Conservation (phyloP, 2,797 vertebrate genomes). For the Huso huso region DNA sequence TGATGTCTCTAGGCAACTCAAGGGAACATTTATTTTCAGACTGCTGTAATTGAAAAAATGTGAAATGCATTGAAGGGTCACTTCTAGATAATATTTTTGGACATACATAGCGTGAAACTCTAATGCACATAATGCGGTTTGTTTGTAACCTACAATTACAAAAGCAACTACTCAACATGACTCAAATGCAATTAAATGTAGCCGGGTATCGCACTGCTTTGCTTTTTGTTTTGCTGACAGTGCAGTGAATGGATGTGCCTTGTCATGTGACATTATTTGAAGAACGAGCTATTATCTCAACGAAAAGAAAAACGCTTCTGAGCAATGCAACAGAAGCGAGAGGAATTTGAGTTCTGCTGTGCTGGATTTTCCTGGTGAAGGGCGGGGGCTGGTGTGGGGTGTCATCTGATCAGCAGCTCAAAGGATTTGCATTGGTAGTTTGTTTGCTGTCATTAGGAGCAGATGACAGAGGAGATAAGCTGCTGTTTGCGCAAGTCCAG, state of each 20-base stretch:
- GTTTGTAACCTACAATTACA: too few relatives aligned
- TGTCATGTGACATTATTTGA: conserved; percentile 56
- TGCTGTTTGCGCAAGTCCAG: conserved; percentile 47
- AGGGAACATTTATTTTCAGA: too few relatives aligned
- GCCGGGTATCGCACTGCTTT: too few relatives aligned
- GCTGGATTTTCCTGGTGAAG: conserved; percentile 49
- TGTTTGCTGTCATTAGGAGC: conserved; percentile 67
- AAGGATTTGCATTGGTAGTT: conserved; percentile 63
- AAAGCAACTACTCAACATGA: too few relatives aligned
- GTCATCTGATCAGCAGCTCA: conserved; percentile 65
- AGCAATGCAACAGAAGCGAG: conserved; percentile 62
- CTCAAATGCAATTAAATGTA: too few relatives aligned
- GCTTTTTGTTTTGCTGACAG: background rate
- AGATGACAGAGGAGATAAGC: conserved; percentile 64
- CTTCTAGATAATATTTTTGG: too few relatives aligned
- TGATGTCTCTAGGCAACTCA: too few relatives aligned
- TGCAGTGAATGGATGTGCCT: conserved; percentile 1
- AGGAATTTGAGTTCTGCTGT: conserved; percentile 68
- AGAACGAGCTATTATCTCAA: conserved; percentile 67
- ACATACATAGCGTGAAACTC: too few relatives aligned
- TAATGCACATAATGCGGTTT: too few relatives aligned
- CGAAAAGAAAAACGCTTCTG: conserved; percentile 63
- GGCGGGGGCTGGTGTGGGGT: background rate
- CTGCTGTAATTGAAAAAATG: too few relatives aligned
- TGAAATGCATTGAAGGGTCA: too few relatives aligned